Evolutionary conservation across 2,113 vertebrate species (phyloP).

Genomic region (Mastomys natalensis): DNA sequence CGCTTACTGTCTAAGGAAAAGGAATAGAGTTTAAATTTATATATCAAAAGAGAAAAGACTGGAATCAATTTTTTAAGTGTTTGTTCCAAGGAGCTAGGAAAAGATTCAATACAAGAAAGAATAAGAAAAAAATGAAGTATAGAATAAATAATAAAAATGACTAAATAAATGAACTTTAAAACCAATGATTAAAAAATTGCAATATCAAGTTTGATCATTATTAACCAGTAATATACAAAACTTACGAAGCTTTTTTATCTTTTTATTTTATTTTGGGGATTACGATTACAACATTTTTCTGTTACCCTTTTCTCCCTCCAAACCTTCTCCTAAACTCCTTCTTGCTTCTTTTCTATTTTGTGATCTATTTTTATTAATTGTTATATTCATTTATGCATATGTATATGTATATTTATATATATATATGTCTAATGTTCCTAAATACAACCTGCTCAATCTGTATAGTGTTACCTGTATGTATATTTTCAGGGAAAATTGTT

Average conservation of each 20-base stretch:
- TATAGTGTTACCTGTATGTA: neutral
- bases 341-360: neutral
- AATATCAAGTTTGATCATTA: neutral
- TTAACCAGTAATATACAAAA: neutral
- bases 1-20: neutral
- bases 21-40: neutral
- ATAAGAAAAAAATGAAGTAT: neutral
- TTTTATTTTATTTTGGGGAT: neutral
- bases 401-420: too few relatives aligned
- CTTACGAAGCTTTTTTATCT: neutral
- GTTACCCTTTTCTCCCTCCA: neutral
- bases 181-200: neutral
- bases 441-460: neutral
- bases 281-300: neutral
- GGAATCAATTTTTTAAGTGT: neutral
- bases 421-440: neutral
- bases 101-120: neutral
- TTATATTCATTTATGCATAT: neutral
- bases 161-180: slow-evolving; percentile 7
- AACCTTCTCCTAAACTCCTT: neutral
- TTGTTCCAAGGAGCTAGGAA: neutral
- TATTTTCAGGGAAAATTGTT: neutral
- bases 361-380: neutral
- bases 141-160: neutral
- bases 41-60: neutral